Conservation (phyloP, 53 echinoderm and acorn worm species). For the Paelopatides confundens region DNA sequence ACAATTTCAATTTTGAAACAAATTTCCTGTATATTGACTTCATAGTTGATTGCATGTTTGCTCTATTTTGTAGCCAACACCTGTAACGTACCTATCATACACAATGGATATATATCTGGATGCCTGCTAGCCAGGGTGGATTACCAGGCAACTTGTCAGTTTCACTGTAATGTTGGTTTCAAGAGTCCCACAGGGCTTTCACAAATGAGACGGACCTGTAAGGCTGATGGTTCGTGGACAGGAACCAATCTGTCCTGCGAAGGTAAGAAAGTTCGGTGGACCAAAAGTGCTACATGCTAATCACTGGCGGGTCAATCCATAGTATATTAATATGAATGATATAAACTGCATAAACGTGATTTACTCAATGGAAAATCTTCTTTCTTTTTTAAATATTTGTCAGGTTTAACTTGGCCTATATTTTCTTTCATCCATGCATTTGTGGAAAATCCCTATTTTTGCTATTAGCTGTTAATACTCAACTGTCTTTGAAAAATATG, state of each 20-base stretch:
- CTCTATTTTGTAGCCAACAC: constrained; percentile 57
- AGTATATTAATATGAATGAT: too few species aligned
- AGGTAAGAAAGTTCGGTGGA: constrained; percentile 64
- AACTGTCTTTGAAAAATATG: too few species aligned
- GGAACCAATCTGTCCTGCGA: constrained; percentile 60
- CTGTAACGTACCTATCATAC: constrained; percentile 59
- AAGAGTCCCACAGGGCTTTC: constrained; percentile 37
- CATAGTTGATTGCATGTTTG: not conserved
- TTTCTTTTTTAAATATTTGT: too few species aligned
- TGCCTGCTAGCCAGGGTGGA: constrained; percentile 52
- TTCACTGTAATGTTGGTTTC: constrained; percentile 77
- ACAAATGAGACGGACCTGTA: constrained; percentile 63
- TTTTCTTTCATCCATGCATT: not conserved
- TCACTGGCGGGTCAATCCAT: too few species aligned
- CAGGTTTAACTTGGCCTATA: too few species aligned
- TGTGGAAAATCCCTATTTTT: too few species aligned
- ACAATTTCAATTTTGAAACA: too few species aligned
- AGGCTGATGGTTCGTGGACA: constrained; percentile 78
- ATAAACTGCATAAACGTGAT: too few species aligned
- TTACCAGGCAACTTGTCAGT: constrained; percentile 73
- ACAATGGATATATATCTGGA: constrained; percentile 68
- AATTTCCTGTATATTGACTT: too few species aligned
- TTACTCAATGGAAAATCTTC: too few species aligned
- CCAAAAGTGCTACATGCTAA: too few species aligned
- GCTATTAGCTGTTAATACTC: too few species aligned